Percentiles rank a stretch among this genome's conserved stretches.
phyloP scores from a whole-genome alignment of 2,113 vertebrate species.

The Phodopus roborovskii region DNA sequence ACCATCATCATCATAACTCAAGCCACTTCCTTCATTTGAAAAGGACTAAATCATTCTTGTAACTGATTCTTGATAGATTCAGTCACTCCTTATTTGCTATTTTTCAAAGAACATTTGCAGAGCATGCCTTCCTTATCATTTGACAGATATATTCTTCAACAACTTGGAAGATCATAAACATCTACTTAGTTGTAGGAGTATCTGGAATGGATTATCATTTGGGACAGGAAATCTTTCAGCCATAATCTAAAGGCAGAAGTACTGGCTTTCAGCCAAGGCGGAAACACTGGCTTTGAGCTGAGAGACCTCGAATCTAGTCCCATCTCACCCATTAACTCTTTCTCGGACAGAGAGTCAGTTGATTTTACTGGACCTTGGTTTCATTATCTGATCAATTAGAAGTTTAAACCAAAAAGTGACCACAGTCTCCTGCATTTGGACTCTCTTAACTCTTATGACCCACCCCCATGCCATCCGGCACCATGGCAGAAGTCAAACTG shows the following conservation, averaged over 20 bases:
- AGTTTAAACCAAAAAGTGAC: neutral
- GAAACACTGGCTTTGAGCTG: constrained; percentile 28
- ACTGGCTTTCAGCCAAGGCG: neutral
- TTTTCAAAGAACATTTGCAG: constrained; percentile 43
- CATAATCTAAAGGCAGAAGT: constrained; percentile 26
- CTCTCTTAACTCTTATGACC: neutral
- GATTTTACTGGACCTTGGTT: constrained; percentile 10
- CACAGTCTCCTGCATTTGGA: constrained; percentile 13
- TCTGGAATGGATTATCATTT: constrained; percentile 73
- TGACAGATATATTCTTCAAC: constrained; percentile 52
- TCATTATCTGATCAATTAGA: constrained; percentile 35
- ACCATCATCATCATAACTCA: neutral
- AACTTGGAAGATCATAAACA: constrained; percentile 39
- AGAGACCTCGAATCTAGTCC: constrained; percentile 11
- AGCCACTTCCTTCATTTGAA: constrained; percentile 49
- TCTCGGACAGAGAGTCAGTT: constrained; percentile 30
- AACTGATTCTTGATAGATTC: constrained; percentile 46
- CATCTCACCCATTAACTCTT: constrained; percentile 22
- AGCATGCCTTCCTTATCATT: constrained; percentile 42
- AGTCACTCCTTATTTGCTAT: constrained; percentile 48
- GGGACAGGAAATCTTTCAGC: constrained; percentile 62
- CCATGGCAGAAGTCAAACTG: neutral
- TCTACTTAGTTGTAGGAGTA: constrained; percentile 15
- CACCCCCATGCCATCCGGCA: neutral
- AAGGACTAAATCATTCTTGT: constrained; percentile 18